Conservation (phyloP, 2,888 invertebrate species). For the Cataglyphis rosenhaueri region DNA sequence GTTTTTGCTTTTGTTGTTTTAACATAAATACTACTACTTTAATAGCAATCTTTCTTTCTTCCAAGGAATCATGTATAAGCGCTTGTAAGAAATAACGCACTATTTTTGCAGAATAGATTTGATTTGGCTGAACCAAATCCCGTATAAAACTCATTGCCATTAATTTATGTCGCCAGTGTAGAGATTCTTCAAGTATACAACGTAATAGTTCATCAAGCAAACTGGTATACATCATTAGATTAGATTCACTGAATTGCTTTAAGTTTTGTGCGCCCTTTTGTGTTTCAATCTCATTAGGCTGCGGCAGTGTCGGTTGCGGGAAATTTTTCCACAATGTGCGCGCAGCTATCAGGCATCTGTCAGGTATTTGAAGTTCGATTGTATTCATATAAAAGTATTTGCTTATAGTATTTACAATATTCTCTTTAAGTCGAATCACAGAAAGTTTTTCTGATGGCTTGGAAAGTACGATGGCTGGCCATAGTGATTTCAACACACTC, state of each 20-base stretch:
- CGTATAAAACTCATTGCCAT: slow-evolving; percentile 91
- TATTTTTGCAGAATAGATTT: slow-evolving; percentile 88
- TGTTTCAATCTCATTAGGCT: slow-evolving; percentile 83
- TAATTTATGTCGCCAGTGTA: slow-evolving; percentile 93
- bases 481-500: slow-evolving; percentile 90
- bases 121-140: slow-evolving; percentile 90
- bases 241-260: slow-evolving; percentile 85
- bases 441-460: slow-evolving; percentile 95
- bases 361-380: slow-evolving; percentile 87
- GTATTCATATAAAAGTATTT: slow-evolving; percentile 89
- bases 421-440: slow-evolving; percentile 88
- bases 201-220: slow-evolving; percentile 86
- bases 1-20: slow-evolving; percentile 90
- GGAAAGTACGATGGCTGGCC: slow-evolving; percentile 92
- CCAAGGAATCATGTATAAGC: slow-evolving; percentile 92
- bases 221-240: slow-evolving; percentile 86
- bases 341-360: slow-evolving; percentile 86
- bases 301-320: slow-evolving; percentile 83
- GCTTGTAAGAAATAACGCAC: slow-evolving; percentile 89
- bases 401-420: slow-evolving; percentile 87
- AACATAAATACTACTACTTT: slow-evolving; percentile 88
- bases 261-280: slow-evolving; percentile 83
- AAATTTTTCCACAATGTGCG: slow-evolving; percentile 84
- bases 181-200: slow-evolving; percentile 87
- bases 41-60: slow-evolving; percentile 91